Conservation (phyloP, 2,888 invertebrate genomes). For the Hesperia comma region DNA sequence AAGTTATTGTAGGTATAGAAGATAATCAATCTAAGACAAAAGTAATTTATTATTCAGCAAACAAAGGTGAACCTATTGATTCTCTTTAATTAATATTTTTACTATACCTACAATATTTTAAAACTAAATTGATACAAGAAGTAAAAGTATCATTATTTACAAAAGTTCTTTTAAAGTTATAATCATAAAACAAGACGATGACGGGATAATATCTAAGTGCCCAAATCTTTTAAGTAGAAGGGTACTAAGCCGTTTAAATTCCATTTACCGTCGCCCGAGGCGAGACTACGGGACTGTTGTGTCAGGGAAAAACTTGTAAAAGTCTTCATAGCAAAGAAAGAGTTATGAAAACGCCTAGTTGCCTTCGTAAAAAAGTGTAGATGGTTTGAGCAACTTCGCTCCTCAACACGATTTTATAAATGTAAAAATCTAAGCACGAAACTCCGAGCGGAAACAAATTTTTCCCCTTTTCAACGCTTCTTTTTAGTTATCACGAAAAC, state of each 20-base stretch:
- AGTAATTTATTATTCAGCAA: no score
- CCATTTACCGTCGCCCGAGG: slow-evolving; percentile 47
- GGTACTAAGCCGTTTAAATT: slow-evolving; percentile 54
- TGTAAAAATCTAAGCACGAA: slow-evolving; percentile 70
- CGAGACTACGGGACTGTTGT: slow-evolving; percentile 53
- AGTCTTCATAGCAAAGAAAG: slow-evolving; percentile 69
- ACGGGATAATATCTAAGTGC: slow-evolving; percentile 17
- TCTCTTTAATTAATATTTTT: no score
- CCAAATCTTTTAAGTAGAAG: slow-evolving; percentile 38
- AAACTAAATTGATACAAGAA: no score
- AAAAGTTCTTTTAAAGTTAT: background rate
- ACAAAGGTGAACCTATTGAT: no score
- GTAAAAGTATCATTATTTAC: no score
- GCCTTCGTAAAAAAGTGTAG: slow-evolving; percentile 65
- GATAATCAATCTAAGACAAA: no score
- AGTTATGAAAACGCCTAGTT: slow-evolving; percentile 79
- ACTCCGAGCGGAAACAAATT: slow-evolving; percentile 64
- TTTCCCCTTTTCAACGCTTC: slow-evolving; percentile 52
- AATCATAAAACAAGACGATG: slow-evolving; percentile 18
- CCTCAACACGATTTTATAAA: slow-evolving; percentile 73
- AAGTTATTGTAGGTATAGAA: no score
- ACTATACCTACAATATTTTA: no score
- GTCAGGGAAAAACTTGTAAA: slow-evolving; percentile 74
- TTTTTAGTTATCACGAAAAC: slow-evolving; percentile 48
- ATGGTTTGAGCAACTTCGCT: slow-evolving; percentile 67